Percentiles rank a stretch among this genome's conserved stretches.
These are phyloP conservation scores for Melipona quadrifasciata DNA, from an alignment of 1,140 invertebrate genomes.

Conservation along the genomic window DNA sequence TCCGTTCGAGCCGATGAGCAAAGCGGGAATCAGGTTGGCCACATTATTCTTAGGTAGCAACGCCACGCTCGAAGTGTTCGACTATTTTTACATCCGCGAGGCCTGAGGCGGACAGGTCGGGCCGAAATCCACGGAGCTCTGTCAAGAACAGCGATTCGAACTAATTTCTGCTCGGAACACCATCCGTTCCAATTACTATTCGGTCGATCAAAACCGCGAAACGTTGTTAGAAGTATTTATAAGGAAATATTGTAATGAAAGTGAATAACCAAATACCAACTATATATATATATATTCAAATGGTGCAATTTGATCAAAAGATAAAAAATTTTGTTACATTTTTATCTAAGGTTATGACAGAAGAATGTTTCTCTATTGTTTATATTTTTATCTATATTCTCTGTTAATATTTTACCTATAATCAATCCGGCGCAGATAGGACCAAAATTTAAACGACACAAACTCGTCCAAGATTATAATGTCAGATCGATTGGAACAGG, in stretches of 20 bases:
- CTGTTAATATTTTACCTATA: too few relatives aligned
- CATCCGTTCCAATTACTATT: not conserved
- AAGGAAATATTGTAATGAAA: not conserved
- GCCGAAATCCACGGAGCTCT: not conserved
- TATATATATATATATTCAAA: not conserved
- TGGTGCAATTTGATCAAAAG: not conserved
- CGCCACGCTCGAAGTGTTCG: not conserved
- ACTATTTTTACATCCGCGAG: not conserved
- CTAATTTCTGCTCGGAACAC: not conserved
- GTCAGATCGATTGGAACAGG: too few relatives aligned
- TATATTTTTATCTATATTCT: too few relatives aligned
- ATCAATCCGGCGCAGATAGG: too few relatives aligned
- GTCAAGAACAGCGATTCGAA: not conserved
- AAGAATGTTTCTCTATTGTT: too few relatives aligned
- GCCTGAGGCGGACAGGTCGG: not conserved
- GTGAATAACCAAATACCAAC: too few relatives aligned
- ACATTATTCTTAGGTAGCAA: constrained; percentile 25
- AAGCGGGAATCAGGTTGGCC: not conserved
- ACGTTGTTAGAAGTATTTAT: not conserved
- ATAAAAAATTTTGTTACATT: not conserved
- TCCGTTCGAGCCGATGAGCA: not conserved
- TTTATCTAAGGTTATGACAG: too few relatives aligned
- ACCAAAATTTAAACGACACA: too few relatives aligned
- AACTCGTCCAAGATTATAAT: too few relatives aligned
- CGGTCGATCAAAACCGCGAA: not conserved